phyloP scores from a whole-genome alignment of 1,140 invertebrate genomes.

The Pogonomyrmex barbatus region DNA sequence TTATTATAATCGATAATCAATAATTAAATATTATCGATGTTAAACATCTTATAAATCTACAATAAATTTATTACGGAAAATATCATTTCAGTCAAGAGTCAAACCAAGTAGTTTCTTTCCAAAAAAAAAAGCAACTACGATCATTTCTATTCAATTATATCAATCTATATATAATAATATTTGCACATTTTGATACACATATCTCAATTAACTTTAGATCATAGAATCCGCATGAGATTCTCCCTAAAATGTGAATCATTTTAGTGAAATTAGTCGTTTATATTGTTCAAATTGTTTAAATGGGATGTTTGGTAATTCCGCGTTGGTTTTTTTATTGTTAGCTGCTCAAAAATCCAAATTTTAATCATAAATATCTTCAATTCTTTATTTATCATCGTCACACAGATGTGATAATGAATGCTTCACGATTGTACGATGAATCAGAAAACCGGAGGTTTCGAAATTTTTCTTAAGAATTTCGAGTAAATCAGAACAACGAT shows the following conservation, averaged over 20 bases:
- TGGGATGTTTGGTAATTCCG: neutral
- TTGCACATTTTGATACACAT: neutral
- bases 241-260: neutral
- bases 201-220: neutral
- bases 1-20: neutral
- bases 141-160: neutral
- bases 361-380: neutral
- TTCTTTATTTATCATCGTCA: slow-evolving; percentile 14
- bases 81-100: neutral
- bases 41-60: neutral
- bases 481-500: neutral
- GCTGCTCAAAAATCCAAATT: neutral
- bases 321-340: neutral
- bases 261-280: neutral
- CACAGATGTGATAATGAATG: neutral
- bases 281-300: neutral
- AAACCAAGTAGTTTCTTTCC: neutral
- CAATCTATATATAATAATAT: neutral
- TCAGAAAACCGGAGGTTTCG: neutral
- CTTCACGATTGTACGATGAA: neutral
- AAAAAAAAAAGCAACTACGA: neutral
- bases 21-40: neutral
- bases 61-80: neutral
- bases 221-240: neutral
- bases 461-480: neutral